phyloP scores from a whole-genome alignment of 2,797 vertebrate genomes.

The Vultur gryphus region DNA sequence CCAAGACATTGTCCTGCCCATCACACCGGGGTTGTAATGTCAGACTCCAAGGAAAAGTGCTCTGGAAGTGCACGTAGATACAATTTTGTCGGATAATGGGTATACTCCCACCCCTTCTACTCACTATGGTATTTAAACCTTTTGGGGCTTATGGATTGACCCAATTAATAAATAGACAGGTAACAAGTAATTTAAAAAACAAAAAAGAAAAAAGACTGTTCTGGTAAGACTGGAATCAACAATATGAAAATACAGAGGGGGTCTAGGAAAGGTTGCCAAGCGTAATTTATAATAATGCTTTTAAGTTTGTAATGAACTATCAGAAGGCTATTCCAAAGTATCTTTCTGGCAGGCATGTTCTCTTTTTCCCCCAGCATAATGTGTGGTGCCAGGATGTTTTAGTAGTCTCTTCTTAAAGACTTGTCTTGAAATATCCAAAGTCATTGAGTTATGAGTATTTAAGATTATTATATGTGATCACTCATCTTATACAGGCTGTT shows the following conservation, averaged over 20 bases:
- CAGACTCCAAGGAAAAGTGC: neutral
- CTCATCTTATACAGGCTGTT: neutral
- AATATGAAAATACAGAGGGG: neutral
- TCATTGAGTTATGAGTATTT: neutral
- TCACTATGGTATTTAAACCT: neutral
- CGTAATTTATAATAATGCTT: neutral
- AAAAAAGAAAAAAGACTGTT: neutral
- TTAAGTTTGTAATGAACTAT: neutral
- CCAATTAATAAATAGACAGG: neutral
- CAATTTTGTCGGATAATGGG: neutral
- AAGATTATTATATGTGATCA: neutral
- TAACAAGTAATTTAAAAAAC: neutral
- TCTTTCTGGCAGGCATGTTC: neutral
- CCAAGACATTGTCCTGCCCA: neutral
- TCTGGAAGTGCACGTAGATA: neutral
- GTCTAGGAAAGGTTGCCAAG: neutral
- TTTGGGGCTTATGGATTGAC: neutral
- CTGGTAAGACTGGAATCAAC: neutral
- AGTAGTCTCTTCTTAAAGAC: neutral
- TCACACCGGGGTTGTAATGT: accelerated
- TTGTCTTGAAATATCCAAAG: neutral
- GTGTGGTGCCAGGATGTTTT: neutral
- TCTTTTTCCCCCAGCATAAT: neutral
- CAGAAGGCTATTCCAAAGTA: neutral
- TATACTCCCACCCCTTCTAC: neutral